Percentiles rank a stretch among this genome's conserved stretches.
These are phyloP conservation scores for Drosophila testacea DNA, from an alignment of 2,888 invertebrate genomes.

Conservation along the genomic window DNA sequence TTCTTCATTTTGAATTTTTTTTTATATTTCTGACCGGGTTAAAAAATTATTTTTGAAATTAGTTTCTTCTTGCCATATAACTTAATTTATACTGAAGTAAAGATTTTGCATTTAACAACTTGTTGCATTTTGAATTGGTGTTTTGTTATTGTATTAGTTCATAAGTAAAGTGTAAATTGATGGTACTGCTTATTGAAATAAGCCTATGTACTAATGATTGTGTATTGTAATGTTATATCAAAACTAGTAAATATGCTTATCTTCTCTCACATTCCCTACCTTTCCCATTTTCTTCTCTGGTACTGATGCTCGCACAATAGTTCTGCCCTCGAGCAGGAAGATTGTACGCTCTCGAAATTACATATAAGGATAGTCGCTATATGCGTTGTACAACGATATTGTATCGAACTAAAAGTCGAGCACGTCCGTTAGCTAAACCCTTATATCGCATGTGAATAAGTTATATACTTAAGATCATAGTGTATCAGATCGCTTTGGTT, in stretches of 20 bases:
- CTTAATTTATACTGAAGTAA: constrained; percentile 77
- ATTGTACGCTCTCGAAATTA: constrained; percentile 26
- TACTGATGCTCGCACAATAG: constrained; percentile 51
- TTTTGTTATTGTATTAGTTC: constrained; percentile 26
- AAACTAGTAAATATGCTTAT: constrained; percentile 41
- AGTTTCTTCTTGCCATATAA: constrained; percentile 64
- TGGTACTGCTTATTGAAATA: constrained; percentile 40
- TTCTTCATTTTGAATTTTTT: constrained; percentile 37
- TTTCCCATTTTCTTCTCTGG: constrained; percentile 41
- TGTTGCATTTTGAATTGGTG: constrained; percentile 58
- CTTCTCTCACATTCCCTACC: constrained; percentile 16
- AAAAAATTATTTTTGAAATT: constrained; percentile 35
- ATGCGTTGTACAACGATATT: constrained; percentile 21
- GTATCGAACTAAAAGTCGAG: constrained; percentile 29
- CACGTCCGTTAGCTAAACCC: constrained; percentile 19
- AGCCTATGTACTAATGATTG: constrained; percentile 53
- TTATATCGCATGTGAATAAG: constrained; percentile 19
- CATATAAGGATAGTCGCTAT: constrained; percentile 20
- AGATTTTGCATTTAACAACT: constrained; percentile 71
- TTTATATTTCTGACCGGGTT: constrained; percentile 75
- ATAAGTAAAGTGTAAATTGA: constrained; percentile 46
- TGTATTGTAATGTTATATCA: constrained; percentile 39
- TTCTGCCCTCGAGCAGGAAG: constrained; percentile 19
- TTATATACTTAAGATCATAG: constrained; percentile 15
- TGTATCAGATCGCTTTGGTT: constrained; percentile 7